These are phyloP conservation scores for Heliothis peltigera DNA, from an alignment of 2,888 invertebrate genomes.

Conservation along the genomic window DNA sequence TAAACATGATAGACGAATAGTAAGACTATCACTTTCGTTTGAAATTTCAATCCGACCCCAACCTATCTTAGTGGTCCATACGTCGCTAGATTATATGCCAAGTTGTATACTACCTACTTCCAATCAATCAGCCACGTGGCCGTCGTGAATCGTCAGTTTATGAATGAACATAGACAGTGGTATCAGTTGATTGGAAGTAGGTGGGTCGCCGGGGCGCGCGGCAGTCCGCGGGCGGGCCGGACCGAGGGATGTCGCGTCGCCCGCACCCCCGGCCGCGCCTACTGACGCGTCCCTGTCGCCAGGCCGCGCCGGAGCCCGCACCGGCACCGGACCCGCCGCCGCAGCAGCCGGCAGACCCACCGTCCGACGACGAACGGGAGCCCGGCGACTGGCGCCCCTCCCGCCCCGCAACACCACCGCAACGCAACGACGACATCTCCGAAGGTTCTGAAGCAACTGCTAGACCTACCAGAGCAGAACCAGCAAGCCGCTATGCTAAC, in stretches of 20 bases:
- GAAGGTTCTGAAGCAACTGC: conserved; percentile 84
- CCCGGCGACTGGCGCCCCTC: conserved; percentile 89
- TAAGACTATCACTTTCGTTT: background rate
- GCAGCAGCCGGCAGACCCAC: conserved; percentile 80
- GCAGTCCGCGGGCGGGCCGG: conserved; percentile 81
- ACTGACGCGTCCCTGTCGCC: conserved; percentile 81
- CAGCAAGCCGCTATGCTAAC: conserved; percentile 92
- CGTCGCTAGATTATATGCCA: conserved; percentile 23
- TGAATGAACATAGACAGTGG: conserved; percentile 78
- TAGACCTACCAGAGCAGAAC: conserved; percentile 90
- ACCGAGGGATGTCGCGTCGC: conserved; percentile 85
- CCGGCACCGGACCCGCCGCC: conserved; percentile 83
- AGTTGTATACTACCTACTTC: conserved; percentile 34
- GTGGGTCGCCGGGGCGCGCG: conserved; percentile 74
- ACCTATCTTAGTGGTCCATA: background rate
- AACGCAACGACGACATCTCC: conserved; percentile 84
- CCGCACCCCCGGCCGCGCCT: conserved; percentile 81
- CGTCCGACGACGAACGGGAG: conserved; percentile 88
- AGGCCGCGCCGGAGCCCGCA: conserved; percentile 83
- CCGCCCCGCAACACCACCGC: conserved; percentile 82
- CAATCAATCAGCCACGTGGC: conserved; percentile 75
- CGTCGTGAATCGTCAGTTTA: conserved; percentile 66
- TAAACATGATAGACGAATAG: background rate
- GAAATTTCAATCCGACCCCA: too few relatives aligned
- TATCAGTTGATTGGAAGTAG: conserved; percentile 79